Evolutionary conservation across 2,888 invertebrate genomes (phyloP).

Genomic region (Trachelus stipa): DNA sequence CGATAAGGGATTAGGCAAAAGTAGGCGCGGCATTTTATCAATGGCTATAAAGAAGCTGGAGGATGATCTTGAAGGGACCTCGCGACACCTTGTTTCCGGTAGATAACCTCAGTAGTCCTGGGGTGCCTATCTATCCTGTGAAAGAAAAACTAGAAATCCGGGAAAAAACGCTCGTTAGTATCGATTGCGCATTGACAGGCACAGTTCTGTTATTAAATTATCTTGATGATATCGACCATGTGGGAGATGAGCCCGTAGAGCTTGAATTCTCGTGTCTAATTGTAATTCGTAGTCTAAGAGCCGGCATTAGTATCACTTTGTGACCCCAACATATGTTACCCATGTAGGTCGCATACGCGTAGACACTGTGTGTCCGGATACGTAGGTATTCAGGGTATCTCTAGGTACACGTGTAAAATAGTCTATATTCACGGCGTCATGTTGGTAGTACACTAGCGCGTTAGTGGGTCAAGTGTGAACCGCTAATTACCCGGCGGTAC

Average conservation of each 20-base stretch:
- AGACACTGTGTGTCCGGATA: neutral
- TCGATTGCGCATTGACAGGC: neutral
- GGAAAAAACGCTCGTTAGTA: neutral
- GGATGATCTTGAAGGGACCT: neutral
- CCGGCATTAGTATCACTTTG: neutral
- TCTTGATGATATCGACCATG: neutral
- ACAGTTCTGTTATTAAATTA: neutral
- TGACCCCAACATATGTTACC: neutral
- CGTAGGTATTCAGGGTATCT: neutral
- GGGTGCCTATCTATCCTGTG: neutral
- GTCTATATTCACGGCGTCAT: slow-evolving; percentile 3
- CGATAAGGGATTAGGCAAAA: neutral
- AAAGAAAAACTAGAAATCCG: neutral
- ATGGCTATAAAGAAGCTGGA: neutral
- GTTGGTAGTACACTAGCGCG: neutral
- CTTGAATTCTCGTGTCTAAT: neutral
- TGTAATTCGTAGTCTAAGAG: neutral
- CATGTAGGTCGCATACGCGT: neutral
- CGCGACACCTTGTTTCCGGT: neutral
- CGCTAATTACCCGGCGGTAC: slow-evolving; percentile 47
- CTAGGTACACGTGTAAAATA: neutral
- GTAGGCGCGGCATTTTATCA: neutral
- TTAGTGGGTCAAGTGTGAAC: slow-evolving; percentile 53
- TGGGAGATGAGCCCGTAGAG: neutral
- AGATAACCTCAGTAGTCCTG: neutral